A percentile compares a stretch with the other conserved stretches of the same genome.
Conservation (phyloP, 2,888 invertebrate genomes). For the Mongoloraphidia duomilia region DNA sequence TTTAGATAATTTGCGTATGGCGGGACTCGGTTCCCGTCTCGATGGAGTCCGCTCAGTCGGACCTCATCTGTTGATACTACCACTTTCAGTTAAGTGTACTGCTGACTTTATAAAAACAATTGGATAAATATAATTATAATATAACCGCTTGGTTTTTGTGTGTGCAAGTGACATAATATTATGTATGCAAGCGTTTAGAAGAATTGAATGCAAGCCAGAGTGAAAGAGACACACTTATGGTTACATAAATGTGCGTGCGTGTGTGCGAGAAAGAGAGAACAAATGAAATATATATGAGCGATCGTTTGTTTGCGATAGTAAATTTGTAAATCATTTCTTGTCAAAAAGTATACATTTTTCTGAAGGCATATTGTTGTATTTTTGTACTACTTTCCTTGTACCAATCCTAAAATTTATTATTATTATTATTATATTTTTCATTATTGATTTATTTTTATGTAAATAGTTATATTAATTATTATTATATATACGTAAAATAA, state of each 20-base stretch:
- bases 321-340: conserved; percentile 41
- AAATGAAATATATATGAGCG: conserved; percentile 13
- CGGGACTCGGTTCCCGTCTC: conserved; percentile 16
- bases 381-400: conserved; percentile 2
- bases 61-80: too few relatives aligned
- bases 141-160: conserved; percentile 35
- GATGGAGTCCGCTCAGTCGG: conserved; percentile 6
- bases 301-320: conserved; percentile 30
- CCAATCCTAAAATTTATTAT: neutral
- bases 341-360: conserved; percentile 37
- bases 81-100: conserved; percentile 26
- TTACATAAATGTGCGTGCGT: conserved; percentile 15
- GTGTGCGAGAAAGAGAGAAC: conserved; percentile 21
- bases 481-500: too few relatives aligned
- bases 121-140: conserved; percentile 23
- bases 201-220: conserved; percentile 13
- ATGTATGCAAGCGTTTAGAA: conserved; percentile 17
- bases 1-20: conserved; percentile 24
- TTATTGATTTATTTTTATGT: too few relatives aligned
- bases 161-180: conserved; percentile 14
- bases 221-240: conserved; percentile 4
- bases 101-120: conserved; percentile 31
- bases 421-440: too few relatives aligned
- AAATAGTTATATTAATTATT: too few relatives aligned
- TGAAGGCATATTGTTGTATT: conserved; percentile 16